Conservation (phyloP, 2,113 vertebrate genomes). For the Cheirogaleus medius region DNA sequence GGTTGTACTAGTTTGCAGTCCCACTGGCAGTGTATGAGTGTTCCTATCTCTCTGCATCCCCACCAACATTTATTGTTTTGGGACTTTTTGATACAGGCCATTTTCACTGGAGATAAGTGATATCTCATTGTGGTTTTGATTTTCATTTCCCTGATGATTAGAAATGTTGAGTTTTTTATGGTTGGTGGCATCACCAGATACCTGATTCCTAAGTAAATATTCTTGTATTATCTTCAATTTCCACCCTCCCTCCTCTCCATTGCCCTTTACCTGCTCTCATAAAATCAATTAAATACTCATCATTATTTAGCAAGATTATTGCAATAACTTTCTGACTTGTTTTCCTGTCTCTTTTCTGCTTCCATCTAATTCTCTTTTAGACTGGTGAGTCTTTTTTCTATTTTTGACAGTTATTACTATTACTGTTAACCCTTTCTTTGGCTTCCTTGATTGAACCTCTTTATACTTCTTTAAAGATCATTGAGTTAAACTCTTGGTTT, state of each 20-base stretch:
- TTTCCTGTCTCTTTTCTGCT: neutral
- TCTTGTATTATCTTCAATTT: neutral
- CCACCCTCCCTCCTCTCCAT: neutral
- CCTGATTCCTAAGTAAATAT: neutral
- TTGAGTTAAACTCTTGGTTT: neutral
- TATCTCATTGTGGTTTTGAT: too few relatives aligned
- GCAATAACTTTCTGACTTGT: neutral
- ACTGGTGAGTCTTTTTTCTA: neutral
- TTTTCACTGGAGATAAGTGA: too few relatives aligned
- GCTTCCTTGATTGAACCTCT: neutral
- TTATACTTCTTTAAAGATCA: neutral
- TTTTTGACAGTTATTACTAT: neutral
- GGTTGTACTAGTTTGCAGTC: too few relatives aligned
- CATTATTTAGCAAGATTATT: neutral
- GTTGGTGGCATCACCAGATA: neutral
- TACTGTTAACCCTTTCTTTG: neutral
- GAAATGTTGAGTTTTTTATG: neutral
- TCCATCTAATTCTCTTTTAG: neutral
- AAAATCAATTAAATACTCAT: neutral
- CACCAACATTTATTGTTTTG: too few relatives aligned
- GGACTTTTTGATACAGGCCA: too few relatives aligned
- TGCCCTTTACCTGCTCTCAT: neutral
- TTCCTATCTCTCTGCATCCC: too few relatives aligned
- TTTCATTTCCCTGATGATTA: too few relatives aligned
- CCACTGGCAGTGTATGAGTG: too few relatives aligned